phyloP scores from a whole-genome alignment of 2,797 vertebrate species.

The Adrianichthys oophorus region DNA sequence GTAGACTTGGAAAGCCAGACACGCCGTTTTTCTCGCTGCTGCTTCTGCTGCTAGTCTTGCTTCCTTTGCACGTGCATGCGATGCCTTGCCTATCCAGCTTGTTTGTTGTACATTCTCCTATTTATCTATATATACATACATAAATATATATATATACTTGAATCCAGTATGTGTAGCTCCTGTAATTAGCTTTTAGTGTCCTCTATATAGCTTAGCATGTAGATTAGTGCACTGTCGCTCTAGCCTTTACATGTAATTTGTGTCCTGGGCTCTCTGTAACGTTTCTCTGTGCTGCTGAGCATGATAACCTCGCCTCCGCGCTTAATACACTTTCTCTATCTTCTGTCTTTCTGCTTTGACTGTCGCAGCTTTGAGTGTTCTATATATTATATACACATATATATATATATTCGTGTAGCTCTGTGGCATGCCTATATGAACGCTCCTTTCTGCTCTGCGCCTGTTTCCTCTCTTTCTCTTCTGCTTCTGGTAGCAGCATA shows the following conservation, averaged over 20 bases:
- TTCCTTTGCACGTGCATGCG: slow-evolving; percentile 83
- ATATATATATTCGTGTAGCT: slow-evolving; percentile 67
- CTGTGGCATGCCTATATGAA: slow-evolving; percentile 76
- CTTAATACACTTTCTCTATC: slow-evolving; percentile 67
- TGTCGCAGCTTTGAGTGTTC: slow-evolving; percentile 70
- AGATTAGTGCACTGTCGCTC: slow-evolving; percentile 77
- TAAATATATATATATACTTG: slow-evolving; percentile 34
- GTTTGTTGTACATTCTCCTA: slow-evolving; percentile 69
- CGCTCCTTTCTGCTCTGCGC: slow-evolving; percentile 63
- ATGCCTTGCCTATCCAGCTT: slow-evolving; percentile 75
- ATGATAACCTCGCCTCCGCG: slow-evolving; percentile 74
- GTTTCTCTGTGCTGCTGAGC: slow-evolving; percentile 72
- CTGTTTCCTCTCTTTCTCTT: slow-evolving; percentile 67
- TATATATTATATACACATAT: slow-evolving; percentile 59
- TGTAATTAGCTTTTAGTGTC: slow-evolving; percentile 74
- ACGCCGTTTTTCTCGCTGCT: slow-evolving; percentile 58
- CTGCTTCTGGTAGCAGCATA: slow-evolving; percentile 66
- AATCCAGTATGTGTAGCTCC: slow-evolving; percentile 67
- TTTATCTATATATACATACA: slow-evolving; percentile 61
- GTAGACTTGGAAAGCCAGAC: slow-evolving; percentile 53
- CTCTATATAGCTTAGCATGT: slow-evolving; percentile 72
- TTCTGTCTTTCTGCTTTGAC: slow-evolving; percentile 66
- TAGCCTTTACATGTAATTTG: slow-evolving; percentile 74
- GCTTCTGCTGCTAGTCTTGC: slow-evolving; percentile 70
- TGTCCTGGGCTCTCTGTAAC: slow-evolving; percentile 65